Percentiles rank a stretch among this genome's conserved stretches.
Conservation (phyloP, 2,797 vertebrate genomes). For the Sitta carolinensis region DNA sequence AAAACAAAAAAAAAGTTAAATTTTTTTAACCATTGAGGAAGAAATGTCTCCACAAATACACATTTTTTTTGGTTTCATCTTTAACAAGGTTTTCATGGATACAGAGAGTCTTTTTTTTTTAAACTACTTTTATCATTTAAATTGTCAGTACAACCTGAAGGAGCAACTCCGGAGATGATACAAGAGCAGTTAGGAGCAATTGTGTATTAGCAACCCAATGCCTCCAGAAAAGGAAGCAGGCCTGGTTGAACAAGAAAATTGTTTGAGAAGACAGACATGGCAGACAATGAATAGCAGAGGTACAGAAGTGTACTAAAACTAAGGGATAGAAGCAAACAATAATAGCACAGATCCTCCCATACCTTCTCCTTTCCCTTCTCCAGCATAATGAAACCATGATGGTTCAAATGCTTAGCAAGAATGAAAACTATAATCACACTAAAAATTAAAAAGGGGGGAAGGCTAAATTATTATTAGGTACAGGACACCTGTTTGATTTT, state of each 20-base stretch:
- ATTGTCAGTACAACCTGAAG: neutral
- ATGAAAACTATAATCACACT: neutral
- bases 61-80: neutral
- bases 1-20: accelerated
- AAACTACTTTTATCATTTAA: neutral
- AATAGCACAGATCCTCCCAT: neutral
- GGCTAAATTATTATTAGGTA: neutral
- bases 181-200: neutral
- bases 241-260: neutral
- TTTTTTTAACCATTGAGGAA: neutral
- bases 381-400: neutral
- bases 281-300: neutral
- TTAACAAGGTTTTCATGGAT: neutral
- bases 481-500: neutral
- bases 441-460: neutral
- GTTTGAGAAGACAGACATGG: neutral
- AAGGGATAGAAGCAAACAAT: neutral
- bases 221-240: neutral
- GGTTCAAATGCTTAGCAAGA: neutral
- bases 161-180: neutral
- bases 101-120: neutral
- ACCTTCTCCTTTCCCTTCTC: neutral
- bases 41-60: neutral
- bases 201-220: neutral
- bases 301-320: neutral